Conservation (phyloP, 2,113 vertebrate species). For the Psettodes erumei region DNA sequence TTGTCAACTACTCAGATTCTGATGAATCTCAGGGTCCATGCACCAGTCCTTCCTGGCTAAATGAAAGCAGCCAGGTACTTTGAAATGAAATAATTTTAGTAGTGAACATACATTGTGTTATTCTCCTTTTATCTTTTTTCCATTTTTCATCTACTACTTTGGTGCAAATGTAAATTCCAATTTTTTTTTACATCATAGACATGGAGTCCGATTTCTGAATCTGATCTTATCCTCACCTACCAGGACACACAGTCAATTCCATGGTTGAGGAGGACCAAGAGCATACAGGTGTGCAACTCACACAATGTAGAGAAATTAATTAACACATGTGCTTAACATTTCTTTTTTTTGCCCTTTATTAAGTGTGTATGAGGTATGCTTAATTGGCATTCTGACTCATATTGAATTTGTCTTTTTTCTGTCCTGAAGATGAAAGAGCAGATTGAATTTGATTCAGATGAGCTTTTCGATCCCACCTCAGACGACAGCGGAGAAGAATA, state of each 20-base stretch:
- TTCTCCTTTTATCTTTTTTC: too few species aligned
- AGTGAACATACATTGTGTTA: too few species aligned
- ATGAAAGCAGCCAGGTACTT: too few species aligned
- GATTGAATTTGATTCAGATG: background rate
- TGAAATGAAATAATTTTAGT: too few species aligned
- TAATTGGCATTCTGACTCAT: too few species aligned
- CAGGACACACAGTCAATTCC: background rate
- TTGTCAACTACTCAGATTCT: background rate
- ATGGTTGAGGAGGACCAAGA: constrained; percentile 10
- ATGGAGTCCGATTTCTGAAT: background rate
- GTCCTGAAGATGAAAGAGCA: background rate
- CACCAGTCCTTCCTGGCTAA: background rate
- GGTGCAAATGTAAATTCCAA: background rate
- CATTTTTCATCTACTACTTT: background rate
- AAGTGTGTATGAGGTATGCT: too few species aligned
- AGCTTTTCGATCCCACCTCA: background rate
- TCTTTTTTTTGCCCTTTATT: too few species aligned
- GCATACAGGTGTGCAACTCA: background rate
- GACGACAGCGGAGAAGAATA: constrained; percentile 27
- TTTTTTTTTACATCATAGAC: too few species aligned
- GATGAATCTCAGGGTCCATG: background rate
- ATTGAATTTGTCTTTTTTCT: background rate
- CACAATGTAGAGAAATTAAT: background rate
- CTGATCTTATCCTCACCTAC: background rate
- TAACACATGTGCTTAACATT: background rate